Evolutionary conservation across 2,797 vertebrate species (phyloP), one percentile per base, ranked within the genome.

Genomic region (Otolemur crassicaudatus): DNA sequence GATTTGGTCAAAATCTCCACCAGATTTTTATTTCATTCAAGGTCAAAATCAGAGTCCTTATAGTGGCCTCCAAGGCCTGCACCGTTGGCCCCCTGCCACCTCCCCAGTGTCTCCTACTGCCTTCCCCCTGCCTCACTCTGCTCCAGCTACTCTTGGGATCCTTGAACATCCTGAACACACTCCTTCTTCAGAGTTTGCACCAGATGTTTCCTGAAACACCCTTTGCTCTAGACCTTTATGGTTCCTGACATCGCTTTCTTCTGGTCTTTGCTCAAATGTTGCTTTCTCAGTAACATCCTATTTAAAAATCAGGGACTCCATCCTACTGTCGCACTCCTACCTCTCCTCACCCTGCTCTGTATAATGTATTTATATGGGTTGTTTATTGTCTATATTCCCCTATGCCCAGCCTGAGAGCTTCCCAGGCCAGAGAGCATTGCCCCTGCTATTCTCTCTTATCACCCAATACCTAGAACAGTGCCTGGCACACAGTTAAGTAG

Each of bases 241-340:
- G 14, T 29, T 96, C 65, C 56, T 19, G 25, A 40, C 4, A 14
- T 89, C 7, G 69, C 29, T 56, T 70, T 60, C 10, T 69, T 49
- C 2, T n/a, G 65, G 69, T 40, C 82, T 96, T 89, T 67, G 76
- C 43, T 95, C 61, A 94, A 40, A 56, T 46, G n/a, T 34, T 23
- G 3, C n/a, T 75, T 94, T 92, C 65, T 85, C 25, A 70, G 43
- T n/a, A 69, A 75, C 16, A 61, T 17, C 19, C 34, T 67, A 4
- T 61, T 76, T 83, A 61, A 34, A 27, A 73, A 80, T 37, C 14
- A 14, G 4, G 0, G 3, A 61, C 63, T 77, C 31, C 20, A 81
- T 19, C 10, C 46, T 34, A 49, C 31, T 12, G n/a, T 27, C 27
- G 23, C 7, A 20, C 27, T 91, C 65, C 14, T 83, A 80, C 61